These are phyloP conservation scores for Drosophila longiperda DNA, from an alignment of 2,888 invertebrate species.

Conservation along the genomic window DNA sequence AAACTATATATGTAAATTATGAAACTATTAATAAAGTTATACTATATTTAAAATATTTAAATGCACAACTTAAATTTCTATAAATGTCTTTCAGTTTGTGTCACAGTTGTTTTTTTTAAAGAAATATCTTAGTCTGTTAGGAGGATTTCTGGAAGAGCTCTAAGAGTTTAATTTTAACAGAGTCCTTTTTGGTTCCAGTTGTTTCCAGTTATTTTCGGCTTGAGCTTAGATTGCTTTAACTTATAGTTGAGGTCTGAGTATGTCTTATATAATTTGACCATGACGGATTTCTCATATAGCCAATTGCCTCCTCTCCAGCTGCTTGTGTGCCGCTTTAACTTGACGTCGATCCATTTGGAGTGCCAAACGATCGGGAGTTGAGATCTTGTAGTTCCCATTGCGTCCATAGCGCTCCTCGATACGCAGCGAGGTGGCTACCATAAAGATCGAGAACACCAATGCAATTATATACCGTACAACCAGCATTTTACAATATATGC, in stretches of 20 bases:
- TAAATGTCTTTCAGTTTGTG: background rate
- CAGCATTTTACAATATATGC: slow-evolving; percentile 49
- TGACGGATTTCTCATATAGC: slow-evolving; percentile 8
- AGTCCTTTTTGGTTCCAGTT: background rate
- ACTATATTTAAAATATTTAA: slow-evolving; percentile 53
- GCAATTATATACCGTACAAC: slow-evolving; percentile 70
- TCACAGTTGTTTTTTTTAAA: background rate
- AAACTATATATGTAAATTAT: slow-evolving; percentile 59
- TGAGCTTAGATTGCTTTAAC: background rate
- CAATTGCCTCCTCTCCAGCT: slow-evolving; percentile 28
- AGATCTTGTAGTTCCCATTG: slow-evolving; percentile 54
- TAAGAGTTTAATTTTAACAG: background rate
- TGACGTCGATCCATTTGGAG: slow-evolving; percentile 50
- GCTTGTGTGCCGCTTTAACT: background rate
- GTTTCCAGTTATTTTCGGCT: background rate
- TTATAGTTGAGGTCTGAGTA: background rate
- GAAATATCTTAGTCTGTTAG: background rate
- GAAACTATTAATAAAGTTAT: slow-evolving; percentile 48
- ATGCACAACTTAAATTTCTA: slow-evolving; percentile 21
- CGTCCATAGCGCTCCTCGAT: slow-evolving; percentile 53
- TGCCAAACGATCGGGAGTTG: slow-evolving; percentile 66
- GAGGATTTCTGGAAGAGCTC: background rate
- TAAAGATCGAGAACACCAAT: slow-evolving; percentile 69
- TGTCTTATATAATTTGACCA: background rate
- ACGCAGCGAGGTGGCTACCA: slow-evolving; percentile 69